Conservation (phyloP, 2,113 vertebrate genomes). For the Passer montanus region DNA sequence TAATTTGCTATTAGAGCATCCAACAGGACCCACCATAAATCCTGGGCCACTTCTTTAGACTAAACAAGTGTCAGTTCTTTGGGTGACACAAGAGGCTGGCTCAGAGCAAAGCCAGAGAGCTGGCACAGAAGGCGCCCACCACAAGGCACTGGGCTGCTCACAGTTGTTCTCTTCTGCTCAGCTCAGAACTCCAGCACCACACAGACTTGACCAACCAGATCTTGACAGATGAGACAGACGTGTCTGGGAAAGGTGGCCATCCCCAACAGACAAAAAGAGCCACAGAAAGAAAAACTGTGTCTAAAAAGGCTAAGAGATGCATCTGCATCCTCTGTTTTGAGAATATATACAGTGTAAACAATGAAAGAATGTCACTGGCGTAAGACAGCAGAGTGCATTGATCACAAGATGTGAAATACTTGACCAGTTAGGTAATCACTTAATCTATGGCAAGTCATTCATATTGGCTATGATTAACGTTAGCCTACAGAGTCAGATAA, state of each 20-base stretch:
- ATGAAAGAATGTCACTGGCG: neutral
- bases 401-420: neutral
- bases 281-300: neutral
- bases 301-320: neutral
- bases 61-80: neutral
- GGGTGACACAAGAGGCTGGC: neutral
- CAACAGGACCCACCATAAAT: neutral
- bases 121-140: neutral
- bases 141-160: too few relatives aligned
- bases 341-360: neutral
- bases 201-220: neutral
- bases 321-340: neutral
- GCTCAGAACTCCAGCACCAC: rapidly evolving
- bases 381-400: rapidly evolving
- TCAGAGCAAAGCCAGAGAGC: neutral
- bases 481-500: neutral
- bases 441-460: neutral
- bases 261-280: neutral
- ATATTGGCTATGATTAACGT: neutral
- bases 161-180: neutral
- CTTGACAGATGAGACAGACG: neutral
- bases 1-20: neutral
- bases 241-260: neutral
- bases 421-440: neutral
- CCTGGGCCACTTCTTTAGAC: neutral